Evolutionary conservation across 1,140 invertebrate genomes (phyloP).

Genomic region (Branchinecta lindahli): DNA sequence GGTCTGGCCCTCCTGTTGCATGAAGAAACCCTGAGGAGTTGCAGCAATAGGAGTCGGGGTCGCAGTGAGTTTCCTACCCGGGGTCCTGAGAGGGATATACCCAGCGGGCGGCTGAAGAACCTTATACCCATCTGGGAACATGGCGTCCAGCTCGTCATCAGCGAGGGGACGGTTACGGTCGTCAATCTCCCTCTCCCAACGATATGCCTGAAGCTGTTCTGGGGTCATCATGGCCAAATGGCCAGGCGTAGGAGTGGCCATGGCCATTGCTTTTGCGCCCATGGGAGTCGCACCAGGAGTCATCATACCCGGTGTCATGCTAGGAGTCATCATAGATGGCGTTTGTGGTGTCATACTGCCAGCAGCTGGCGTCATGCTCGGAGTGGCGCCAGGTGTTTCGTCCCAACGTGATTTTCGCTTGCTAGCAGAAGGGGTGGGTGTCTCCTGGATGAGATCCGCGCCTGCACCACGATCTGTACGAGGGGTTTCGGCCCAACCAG

Average conservation of each 20-base stretch:
- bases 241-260: conserved; percentile 88
- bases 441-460: conserved; percentile 69
- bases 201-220: conserved; percentile 91
- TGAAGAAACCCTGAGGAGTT: conserved; percentile 88
- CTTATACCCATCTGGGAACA: conserved; percentile 98
- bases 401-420: conserved; percentile 90
- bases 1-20: conserved; percentile 70
- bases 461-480: conserved; percentile 58
- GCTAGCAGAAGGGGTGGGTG: conserved; percentile 76
- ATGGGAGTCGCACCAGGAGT: conserved; percentile 75
- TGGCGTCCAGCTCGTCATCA: conserved; percentile 90
- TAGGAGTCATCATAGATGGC: conserved; percentile 27
- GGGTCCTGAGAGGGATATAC: conserved; percentile 93
- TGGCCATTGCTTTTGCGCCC: conserved; percentile 88
- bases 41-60: conserved; percentile 81
- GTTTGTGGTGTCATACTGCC: conserved; percentile 36
- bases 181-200: conserved; percentile 98
- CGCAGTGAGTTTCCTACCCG: conserved; percentile 87
- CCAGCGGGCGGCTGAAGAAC: conserved; percentile 83
- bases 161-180: conserved; percentile 87
- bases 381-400: conserved; percentile 56
- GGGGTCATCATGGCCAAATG: conserved; percentile 96
- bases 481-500: conserved; percentile 95
- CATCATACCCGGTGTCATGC: conserved; percentile 44
- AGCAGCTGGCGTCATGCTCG: conserved; percentile 51